Evolutionary conservation across 1,140 invertebrate genomes (phyloP), one percentile per base, ranked within the genome.

Genomic region (Habropoda laboriosa): DNA sequence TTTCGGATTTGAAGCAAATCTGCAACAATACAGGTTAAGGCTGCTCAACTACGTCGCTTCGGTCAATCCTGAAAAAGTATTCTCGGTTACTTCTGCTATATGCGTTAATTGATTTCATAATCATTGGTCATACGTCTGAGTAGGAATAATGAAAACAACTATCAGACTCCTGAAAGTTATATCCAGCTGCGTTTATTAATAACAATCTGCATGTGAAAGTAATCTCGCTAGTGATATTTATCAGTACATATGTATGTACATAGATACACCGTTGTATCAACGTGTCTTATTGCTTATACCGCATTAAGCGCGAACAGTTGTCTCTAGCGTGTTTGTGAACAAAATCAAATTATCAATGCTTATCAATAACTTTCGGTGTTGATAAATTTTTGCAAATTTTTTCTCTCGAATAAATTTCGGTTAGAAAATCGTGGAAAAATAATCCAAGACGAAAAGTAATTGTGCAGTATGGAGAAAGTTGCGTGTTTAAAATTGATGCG

Each of bases 171-270:
- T n/a, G 30, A 27, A 27, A 8, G 10, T 47, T 49, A 12, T 10
- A 21, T 57, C 42, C 30, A 32, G 13, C 49, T 60, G 18, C 24
- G 57, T 63, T 74, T 38, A 63, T 38, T 38, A 51, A 74, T 8
- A n/a, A 40, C n/a, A 16, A 51, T 64, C 12, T 64, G 32, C 72
- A 64, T 51, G 18, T 30, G 60, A 75, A 66, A 64, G 72, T 21
- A 51, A 40, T 63, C 55, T 49, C 16, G 16, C 24, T 18, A 40
- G n/a, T 6, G 35, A 53, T 32, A 75, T 49, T 64, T 53, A 66
- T 75, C 35, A 21, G 18, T 38, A 38, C 2, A n/a, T n/a, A n/a
- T n/a, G n/a, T n/a, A n/a, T n/a, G n/a, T n/a, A n/a, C 0, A 18
- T 49, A 24, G 12, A 6, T 2, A 63, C 24, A 38, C 16, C 10